Base-by-base conservation (phyloP, 2,113 vertebrate species). In the Colius striatus region DNA sequence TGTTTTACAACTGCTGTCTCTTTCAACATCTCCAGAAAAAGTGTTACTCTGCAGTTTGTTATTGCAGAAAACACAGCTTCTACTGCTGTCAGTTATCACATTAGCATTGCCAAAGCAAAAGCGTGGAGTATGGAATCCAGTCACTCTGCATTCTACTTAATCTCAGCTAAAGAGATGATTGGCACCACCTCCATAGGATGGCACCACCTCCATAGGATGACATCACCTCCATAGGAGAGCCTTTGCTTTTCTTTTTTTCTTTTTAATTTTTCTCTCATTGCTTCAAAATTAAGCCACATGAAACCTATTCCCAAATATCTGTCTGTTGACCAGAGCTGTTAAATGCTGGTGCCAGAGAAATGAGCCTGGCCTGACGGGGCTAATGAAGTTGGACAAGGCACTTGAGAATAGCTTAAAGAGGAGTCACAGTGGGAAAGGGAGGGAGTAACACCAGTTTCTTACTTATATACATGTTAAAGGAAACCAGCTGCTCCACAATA, bases 401-500 rank as follows among this genome's bases (percentile, higher is more conserved):
- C 55, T 87, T 80, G 30, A 83, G 94, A 91, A 70, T 22, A 88
- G 51, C 90, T 88, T 41, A 61, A 53, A 89, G 54, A 65, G 1
- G 3, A 79, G 47, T 62, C 1, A 0, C 41, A 75, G 47, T 66
- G 85, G 36, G 58, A 82, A 87, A 73, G 84, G n/a, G 34, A 84
- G 67, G 29, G 36, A 91, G 60, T 45, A 87, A 84, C 17, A 75
- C 63, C 63, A 41, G 5, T 61, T 92, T 74, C 62, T 79, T 66
- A 50, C 75, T 38, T 29, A 32, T 53, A 21, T 38, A 66, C 2
- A 0, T 81, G 72, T 85, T 90, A 91, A 89, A 89, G 58, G 62
- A 90, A 96, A 82, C 48, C 71, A 79, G 67, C 81, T 87, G 70
- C 61, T 93, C 74, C 45, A 57, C 61, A 94, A 68, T 73, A 36